A percentile compares a stretch with the other conserved stretches of the same genome.
These are phyloP conservation scores for Ptychobarbus kaznakovi DNA, from an alignment of 2,797 vertebrate species.

Conservation along the genomic window DNA sequence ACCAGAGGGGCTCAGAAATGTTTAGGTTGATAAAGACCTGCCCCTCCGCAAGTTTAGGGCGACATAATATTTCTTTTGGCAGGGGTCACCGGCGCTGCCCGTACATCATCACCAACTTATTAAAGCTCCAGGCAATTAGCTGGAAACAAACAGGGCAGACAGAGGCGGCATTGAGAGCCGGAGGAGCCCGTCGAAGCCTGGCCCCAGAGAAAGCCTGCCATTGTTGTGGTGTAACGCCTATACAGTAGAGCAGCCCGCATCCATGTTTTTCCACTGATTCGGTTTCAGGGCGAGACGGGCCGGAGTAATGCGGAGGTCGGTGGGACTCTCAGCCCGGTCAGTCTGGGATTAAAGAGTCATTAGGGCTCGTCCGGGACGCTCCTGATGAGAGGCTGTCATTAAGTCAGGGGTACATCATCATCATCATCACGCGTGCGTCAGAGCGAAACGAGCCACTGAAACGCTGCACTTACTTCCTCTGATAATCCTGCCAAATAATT, in stretches of 20 bases:
- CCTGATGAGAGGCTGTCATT: constrained; percentile 59
- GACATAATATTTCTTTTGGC: constrained; percentile 92
- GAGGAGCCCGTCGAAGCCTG: constrained; percentile 77
- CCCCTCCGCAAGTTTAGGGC: constrained; percentile 76
- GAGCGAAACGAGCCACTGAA: constrained; percentile 69
- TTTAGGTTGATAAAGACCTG: constrained; percentile 78
- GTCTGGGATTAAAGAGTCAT: constrained; percentile 89
- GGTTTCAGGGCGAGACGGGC: constrained; percentile 85
- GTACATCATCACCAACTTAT: constrained; percentile 99
- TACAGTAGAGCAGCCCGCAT: constrained; percentile 82
- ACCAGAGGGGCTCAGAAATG: constrained; percentile 73
- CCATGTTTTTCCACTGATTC: constrained; percentile 90
- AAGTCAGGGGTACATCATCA: constrained; percentile 73
- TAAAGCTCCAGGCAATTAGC: constrained; percentile 98
- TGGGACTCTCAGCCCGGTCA: constrained; percentile 88
- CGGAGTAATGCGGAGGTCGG: constrained; percentile 80
- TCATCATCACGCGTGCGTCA: constrained; percentile 72
- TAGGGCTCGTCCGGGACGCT: constrained; percentile 66
- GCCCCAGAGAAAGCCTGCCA: constrained; percentile 89
- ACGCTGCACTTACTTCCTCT: constrained; percentile 73
- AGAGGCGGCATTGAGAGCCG: constrained; percentile 86
- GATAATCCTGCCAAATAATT: constrained; percentile 75
- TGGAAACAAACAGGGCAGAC: constrained; percentile 97
- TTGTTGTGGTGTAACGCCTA: constrained; percentile 90
- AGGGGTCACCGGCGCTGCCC: constrained; percentile 85